Evolutionary conservation across 1,140 invertebrate species (phyloP).

Genomic region (Trissolcus basalis): DNA sequence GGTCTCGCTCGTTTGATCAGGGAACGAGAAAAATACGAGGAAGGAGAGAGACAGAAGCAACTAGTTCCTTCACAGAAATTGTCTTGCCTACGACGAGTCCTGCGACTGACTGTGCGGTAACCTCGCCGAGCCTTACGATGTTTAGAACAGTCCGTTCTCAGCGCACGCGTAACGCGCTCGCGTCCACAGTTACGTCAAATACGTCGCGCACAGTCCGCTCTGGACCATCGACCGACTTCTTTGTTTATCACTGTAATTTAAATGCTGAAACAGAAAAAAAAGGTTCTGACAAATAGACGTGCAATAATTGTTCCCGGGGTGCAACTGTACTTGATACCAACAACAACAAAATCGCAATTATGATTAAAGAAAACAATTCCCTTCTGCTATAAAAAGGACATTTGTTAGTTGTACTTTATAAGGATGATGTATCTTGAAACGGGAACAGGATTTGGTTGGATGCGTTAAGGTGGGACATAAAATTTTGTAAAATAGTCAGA

Average conservation of each 20-base stretch:
- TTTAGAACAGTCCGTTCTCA: constrained; percentile 47
- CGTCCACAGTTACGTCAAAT: constrained; percentile 44
- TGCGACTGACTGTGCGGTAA: constrained; percentile 67
- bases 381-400: too few species aligned
- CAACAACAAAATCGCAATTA: too few species aligned
- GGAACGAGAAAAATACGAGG: constrained; percentile 36
- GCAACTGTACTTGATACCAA: too few species aligned
- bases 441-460: too few species aligned
- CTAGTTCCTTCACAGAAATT: constrained; percentile 66
- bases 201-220: constrained; percentile 66
- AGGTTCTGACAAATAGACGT: too few species aligned
- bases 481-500: too few species aligned
- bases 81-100: constrained; percentile 66
- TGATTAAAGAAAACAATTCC: too few species aligned
- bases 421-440: too few species aligned
- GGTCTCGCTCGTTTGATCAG: background rate
- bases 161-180: constrained; percentile 68
- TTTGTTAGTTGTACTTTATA: too few species aligned
- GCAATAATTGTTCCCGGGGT: too few species aligned
- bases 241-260: constrained; percentile 39
- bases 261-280: constrained; percentile 14
- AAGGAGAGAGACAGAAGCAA: constrained; percentile 56
- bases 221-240: constrained; percentile 67
- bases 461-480: too few species aligned
- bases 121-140: constrained; percentile 69